Percentiles rank a stretch among this genome's conserved stretches.
These are phyloP conservation scores for Artibeus lituratus DNA, from an alignment of 2,797 vertebrate genomes.

Conservation along the genomic window DNA sequence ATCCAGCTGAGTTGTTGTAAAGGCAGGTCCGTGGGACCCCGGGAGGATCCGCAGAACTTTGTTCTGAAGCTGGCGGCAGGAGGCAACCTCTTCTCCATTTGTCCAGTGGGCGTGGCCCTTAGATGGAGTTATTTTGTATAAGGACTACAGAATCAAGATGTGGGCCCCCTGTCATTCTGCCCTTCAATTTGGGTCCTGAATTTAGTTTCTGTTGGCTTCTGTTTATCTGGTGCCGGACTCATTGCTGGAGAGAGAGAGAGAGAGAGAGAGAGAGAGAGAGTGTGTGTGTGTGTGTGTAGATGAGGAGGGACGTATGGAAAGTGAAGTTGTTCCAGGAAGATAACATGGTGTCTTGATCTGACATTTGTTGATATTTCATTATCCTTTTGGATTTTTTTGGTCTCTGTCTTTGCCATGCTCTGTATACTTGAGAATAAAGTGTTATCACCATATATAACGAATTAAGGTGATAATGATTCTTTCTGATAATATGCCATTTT, in stretches of 20 bases:
- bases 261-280: too few relatives aligned
- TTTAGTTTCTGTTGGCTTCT: not conserved
- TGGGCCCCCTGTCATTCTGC: not conserved
- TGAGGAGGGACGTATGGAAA: not conserved
- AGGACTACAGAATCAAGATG: not conserved
- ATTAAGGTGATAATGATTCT: slow-evolving; percentile 69
- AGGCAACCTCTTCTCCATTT: not conserved
- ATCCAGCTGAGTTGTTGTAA: not conserved
- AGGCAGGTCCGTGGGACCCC: not conserved
- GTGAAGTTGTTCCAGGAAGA: not conserved
- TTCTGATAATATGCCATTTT: slow-evolving; percentile 72
- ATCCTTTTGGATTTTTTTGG: not conserved
- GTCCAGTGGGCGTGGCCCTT: not conserved
- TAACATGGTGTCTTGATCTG: not conserved
- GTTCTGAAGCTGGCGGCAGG: not conserved
- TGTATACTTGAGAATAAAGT: slow-evolving; percentile 62
- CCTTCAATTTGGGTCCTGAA: not conserved
- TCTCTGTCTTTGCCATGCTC: slow-evolving; percentile 58
- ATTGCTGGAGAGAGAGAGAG: too few relatives aligned
- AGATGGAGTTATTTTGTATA: not conserved
- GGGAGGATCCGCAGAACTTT: not conserved
- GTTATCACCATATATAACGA: slow-evolving; percentile 72
- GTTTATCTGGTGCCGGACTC: not conserved
- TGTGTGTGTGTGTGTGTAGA: not conserved
- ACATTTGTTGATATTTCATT: slow-evolving; percentile 38